Evolutionary conservation across 2,113 vertebrate species (phyloP), one percentile per base, ranked within the genome.

Genomic region (Aythya baeri): DNA sequence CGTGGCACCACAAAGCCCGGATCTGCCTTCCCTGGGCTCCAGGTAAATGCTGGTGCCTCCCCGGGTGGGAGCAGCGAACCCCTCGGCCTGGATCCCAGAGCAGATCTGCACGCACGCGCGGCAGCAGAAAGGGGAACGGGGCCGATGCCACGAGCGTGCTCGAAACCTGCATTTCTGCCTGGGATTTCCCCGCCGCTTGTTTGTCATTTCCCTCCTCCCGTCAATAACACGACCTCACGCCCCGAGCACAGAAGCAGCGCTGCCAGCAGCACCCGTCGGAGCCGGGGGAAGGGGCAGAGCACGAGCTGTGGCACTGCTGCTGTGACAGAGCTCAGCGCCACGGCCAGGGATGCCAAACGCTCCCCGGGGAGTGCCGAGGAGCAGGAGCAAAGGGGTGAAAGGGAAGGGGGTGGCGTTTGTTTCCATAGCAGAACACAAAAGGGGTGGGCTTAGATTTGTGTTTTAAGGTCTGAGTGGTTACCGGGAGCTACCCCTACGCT

Each of bases 31-130:
- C 78, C 83, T 2, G 65, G 2, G 1, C 86, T 38, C 73, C 0
- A 73, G 83, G 74, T 5, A 21, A 93, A 89, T 0, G 17, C 12
- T 72, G 83, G 62, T 5, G 38, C 4, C 25, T 9, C n/a, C 76
- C 50, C 23, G 50, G 22, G 50, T 13, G 50, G 61, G 61, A 27
- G 73, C 11, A 12, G 22, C 8, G 31, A 32, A 44, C 17, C 32
- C 13, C 13, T 11, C 10, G 3, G 57, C 16, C 3, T 5, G 2
- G 46, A 58, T 70, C 73, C 41, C 4, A 16, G 7, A 17, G 22
- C 3, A 1, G 54, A 17, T 12, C 32, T 2, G 11, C 31, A 29
- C 0, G 11, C 17, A 0, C 2, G 2, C 36, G 8, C 0, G 3
- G 34, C 0, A 12, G 44, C 41, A 2, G 72, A 31, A 20, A n/a